Evolutionary conservation across 2,797 vertebrate genomes (phyloP).

Genomic region (Periophthalmus magnuspinnatus): DNA sequence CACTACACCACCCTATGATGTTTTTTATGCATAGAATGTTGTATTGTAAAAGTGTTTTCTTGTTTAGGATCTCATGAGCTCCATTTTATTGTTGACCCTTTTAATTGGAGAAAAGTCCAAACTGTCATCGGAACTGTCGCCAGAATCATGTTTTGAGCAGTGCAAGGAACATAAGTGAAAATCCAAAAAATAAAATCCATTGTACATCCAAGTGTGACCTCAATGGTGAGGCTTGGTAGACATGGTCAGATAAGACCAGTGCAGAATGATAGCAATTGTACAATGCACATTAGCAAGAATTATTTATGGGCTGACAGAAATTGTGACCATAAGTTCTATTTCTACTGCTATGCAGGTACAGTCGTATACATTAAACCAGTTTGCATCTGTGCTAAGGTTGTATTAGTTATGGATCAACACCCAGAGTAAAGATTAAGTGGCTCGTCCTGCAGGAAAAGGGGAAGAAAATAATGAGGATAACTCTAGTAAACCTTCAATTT

Average conservation of each 20-base stretch:
- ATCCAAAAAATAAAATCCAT: conserved; percentile 11
- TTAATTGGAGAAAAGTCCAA: conserved; percentile 13
- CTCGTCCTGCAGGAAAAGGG: conserved; percentile 14
- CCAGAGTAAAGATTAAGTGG: conserved; percentile 21
- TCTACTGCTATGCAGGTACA: conserved; percentile 15
- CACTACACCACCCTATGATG: not conserved
- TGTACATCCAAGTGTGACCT: accelerated
- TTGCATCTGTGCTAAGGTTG: not conserved
- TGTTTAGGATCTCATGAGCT: not conserved
- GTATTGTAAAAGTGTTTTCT: conserved; percentile 13
- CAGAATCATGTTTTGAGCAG: conserved; percentile 20
- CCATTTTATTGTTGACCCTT: not conserved
- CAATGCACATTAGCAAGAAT: accelerated
- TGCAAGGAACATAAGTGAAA: conserved; percentile 20
- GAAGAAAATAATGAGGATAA: not conserved
- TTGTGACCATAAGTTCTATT: accelerated
- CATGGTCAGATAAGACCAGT: conserved; percentile 29
- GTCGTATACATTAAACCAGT: not conserved
- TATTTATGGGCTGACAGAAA: accelerated
- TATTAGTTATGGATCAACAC: not conserved
- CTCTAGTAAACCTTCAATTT: not conserved
- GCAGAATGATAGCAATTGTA: not conserved
- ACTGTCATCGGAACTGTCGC: conserved; percentile 13
- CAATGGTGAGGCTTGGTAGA: conserved; percentile 29
- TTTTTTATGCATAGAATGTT: not conserved